Evolutionary conservation across 2,888 invertebrate species (phyloP).

Genomic region (Cotesia congregata): DNA sequence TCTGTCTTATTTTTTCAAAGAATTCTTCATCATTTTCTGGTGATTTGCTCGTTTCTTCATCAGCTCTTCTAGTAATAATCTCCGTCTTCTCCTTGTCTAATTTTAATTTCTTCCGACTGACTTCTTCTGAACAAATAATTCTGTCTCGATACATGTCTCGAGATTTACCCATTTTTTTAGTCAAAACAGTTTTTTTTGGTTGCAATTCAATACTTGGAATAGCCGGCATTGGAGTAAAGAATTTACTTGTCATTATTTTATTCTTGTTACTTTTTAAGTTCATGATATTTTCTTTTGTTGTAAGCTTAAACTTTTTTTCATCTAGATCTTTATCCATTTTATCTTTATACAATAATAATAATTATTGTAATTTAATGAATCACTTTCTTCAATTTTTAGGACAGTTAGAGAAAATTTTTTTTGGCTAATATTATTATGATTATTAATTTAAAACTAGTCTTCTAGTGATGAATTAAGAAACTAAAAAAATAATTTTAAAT

Average conservation of each 20-base stretch:
- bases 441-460: neutral
- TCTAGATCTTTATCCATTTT: neutral
- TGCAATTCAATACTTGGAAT: neutral
- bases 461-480: neutral
- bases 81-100: neutral
- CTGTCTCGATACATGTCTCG: neutral
- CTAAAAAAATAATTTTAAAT: neutral
- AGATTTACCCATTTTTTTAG: neutral
- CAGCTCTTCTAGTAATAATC: neutral
- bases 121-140: constrained; percentile 29
- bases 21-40: neutral
- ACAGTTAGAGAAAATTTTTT: neutral
- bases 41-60: neutral
- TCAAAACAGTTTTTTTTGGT: neutral
- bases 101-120: constrained; percentile 7
- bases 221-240: neutral
- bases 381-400: neutral
- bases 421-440: neutral
- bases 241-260: neutral
- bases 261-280: neutral
- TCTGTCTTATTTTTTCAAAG: neutral
- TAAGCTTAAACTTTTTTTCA: neutral
- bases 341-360: neutral
- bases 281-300: neutral
- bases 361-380: neutral